Conservation (phyloP, 2,113 vertebrate genomes). For the Anser cygnoides region DNA sequence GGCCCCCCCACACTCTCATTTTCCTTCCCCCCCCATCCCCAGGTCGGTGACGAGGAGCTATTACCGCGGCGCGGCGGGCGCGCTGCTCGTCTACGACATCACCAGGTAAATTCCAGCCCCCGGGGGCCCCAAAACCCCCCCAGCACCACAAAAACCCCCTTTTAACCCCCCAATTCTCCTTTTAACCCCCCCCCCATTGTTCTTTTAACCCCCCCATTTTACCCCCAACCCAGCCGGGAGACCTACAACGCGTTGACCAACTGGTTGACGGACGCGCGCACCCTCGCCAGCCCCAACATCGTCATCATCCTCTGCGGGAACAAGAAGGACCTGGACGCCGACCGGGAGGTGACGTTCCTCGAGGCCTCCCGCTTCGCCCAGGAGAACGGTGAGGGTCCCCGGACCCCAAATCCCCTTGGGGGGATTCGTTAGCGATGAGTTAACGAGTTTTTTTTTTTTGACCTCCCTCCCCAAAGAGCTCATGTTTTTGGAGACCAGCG, state of each 20-base stretch:
- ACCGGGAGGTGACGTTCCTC: constrained; percentile 91
- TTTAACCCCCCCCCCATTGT: background rate
- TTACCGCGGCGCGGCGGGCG: constrained; percentile 91
- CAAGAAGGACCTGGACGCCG: constrained; percentile 91
- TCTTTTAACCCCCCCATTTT: background rate
- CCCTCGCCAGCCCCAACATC: constrained; percentile 91
- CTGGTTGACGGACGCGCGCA: constrained; percentile 91
- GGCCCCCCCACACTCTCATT: too few relatives aligned
- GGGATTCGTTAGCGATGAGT: too few relatives aligned
- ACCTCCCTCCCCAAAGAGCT: constrained; percentile 54
- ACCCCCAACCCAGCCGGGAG: constrained; percentile 79
- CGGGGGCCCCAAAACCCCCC: too few relatives aligned
- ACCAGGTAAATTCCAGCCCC: constrained; percentile 74
- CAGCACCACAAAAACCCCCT: too few relatives aligned
- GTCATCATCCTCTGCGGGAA: constrained; percentile 94
- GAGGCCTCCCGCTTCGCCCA: constrained; percentile 93
- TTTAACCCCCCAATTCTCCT: too few relatives aligned
- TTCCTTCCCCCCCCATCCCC: too few relatives aligned
- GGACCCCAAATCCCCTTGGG: too few relatives aligned
- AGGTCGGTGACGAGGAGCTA: constrained; percentile 95
- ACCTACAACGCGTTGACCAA: constrained; percentile 91
- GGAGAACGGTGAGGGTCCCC: constrained; percentile 83
- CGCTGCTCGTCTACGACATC: constrained; percentile 91
- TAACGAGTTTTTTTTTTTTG: too few relatives aligned
- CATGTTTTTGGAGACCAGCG: constrained; percentile 88